phyloP scores from a whole-genome alignment of 1,140 invertebrate genomes.

The Chrysoperla carnea region DNA sequence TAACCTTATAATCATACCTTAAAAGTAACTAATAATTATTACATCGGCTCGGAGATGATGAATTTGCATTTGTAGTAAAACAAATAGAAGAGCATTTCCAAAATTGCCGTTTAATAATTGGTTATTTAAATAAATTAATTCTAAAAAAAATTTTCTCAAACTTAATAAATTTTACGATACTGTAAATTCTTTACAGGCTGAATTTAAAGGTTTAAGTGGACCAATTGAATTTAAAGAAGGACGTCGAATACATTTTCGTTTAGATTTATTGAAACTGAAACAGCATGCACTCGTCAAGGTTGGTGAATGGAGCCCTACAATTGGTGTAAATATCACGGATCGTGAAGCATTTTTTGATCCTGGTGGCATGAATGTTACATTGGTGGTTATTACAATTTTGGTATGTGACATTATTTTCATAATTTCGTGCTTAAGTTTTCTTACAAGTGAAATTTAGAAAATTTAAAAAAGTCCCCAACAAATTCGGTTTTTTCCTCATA shows the following conservation, averaged over 20 bases:
- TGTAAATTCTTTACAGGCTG: conserved; percentile 37
- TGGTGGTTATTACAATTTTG: conserved; percentile 76
- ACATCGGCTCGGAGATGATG: no score
- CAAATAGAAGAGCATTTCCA: no score
- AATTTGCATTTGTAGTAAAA: no score
- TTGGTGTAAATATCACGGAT: conserved; percentile 66
- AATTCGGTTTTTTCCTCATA: no score
- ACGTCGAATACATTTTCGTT: conserved; percentile 48
- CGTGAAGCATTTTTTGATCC: conserved; percentile 69
- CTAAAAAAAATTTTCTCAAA: no score
- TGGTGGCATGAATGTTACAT: conserved; percentile 67
- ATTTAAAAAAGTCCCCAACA: neutral
- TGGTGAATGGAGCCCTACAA: conserved; percentile 59
- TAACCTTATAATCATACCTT: no score
- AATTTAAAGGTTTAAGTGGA: conserved; percentile 56
- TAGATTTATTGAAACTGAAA: conserved; percentile 61
- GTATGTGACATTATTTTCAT: conserved; percentile 37
- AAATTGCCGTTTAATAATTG: no score
- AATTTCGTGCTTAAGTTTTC: no score
- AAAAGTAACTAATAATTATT: no score
- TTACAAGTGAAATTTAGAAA: no score
- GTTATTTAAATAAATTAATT: no score
- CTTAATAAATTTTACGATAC: no score
- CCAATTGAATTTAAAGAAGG: conserved; percentile 64
- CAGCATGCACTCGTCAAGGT: conserved; percentile 58